Evolutionary conservation across 1,140 invertebrate genomes (phyloP).

Genomic region (Musca domestica): DNA sequence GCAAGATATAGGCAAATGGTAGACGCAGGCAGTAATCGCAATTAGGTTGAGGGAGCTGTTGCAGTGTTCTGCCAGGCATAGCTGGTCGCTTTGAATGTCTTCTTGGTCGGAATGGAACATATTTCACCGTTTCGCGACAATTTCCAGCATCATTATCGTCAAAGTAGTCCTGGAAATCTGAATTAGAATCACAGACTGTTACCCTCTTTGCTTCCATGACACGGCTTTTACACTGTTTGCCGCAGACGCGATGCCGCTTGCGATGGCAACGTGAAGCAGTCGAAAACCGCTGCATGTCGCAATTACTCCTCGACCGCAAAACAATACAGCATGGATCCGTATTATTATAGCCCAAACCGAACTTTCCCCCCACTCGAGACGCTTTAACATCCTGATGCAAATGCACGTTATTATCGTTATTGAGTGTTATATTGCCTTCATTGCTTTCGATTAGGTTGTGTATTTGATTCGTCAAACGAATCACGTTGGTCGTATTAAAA

Average conservation of each 20-base stretch:
- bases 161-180: background rate
- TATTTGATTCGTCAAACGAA: conserved; percentile 44
- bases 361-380: conserved; percentile 41
- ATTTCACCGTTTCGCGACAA: conserved; percentile 29
- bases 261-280: conserved; percentile 24
- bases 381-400: conserved; percentile 36
- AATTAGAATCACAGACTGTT: conserved; percentile 29
- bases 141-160: conserved; percentile 14
- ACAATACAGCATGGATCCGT: conserved; percentile 43
- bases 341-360: conserved; percentile 42
- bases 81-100: too few relatives aligned
- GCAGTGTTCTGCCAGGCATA: too few relatives aligned
- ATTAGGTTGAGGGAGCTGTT: too few relatives aligned
- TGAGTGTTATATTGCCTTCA: conserved; percentile 28
- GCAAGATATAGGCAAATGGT: too few relatives aligned
- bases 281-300: background rate
- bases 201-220: conserved; percentile 42
- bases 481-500: conserved; percentile 44
- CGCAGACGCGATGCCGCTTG: conserved; percentile 37
- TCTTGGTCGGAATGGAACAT: conserved; percentile 34
- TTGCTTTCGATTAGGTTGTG: conserved; percentile 41
- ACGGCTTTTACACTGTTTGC: conserved; percentile 36
- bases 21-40: too few relatives aligned
- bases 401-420: conserved; percentile 37
- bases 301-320: conserved; percentile 33